These are phyloP conservation scores for Leptinotarsa rubiginosa DNA, from an alignment of 2,888 invertebrate species.

Conservation along the genomic window DNA sequence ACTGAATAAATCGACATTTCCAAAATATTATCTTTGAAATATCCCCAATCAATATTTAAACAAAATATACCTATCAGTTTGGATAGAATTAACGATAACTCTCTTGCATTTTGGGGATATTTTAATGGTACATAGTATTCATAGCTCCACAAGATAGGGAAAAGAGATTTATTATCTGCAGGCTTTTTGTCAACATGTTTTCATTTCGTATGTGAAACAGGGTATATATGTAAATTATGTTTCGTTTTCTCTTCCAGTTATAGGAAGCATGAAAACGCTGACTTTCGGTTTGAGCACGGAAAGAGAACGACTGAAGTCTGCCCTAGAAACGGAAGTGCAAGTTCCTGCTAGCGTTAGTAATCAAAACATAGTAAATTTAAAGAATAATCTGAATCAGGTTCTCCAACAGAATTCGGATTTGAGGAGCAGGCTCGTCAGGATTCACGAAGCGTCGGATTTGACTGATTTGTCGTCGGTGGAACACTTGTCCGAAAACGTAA, in stretches of 20 bases:
- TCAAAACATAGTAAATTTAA: conserved; percentile 68
- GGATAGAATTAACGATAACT: too few relatives aligned
- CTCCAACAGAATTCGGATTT: conserved; percentile 83
- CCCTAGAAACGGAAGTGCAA: conserved; percentile 69
- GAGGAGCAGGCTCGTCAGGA: conserved; percentile 72
- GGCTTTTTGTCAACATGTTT: too few relatives aligned
- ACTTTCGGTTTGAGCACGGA: conserved; percentile 67
- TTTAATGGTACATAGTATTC: too few relatives aligned
- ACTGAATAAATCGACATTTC: too few relatives aligned
- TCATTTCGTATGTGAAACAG: too few relatives aligned
- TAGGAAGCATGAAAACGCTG: conserved; percentile 67
- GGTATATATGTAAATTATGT: too few relatives aligned
- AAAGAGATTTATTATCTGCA: too few relatives aligned
- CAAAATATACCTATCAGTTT: too few relatives aligned
- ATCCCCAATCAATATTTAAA: too few relatives aligned
- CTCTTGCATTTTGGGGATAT: too few relatives aligned
- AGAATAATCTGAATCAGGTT: conserved; percentile 74
- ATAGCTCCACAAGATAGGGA: too few relatives aligned
- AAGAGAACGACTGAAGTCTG: conserved; percentile 74
- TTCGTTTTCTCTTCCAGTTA: conserved; percentile 60
- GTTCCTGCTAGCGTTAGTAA: conserved; percentile 60
- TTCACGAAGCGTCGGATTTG: conserved; percentile 75
- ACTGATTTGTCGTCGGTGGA: conserved; percentile 72
- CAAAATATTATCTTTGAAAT: too few relatives aligned
- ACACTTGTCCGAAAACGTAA: conserved; percentile 68